These are phyloP conservation scores for Arctocebus calabarensis DNA, from an alignment of 2,797 vertebrate species.

Conservation along the genomic window DNA sequence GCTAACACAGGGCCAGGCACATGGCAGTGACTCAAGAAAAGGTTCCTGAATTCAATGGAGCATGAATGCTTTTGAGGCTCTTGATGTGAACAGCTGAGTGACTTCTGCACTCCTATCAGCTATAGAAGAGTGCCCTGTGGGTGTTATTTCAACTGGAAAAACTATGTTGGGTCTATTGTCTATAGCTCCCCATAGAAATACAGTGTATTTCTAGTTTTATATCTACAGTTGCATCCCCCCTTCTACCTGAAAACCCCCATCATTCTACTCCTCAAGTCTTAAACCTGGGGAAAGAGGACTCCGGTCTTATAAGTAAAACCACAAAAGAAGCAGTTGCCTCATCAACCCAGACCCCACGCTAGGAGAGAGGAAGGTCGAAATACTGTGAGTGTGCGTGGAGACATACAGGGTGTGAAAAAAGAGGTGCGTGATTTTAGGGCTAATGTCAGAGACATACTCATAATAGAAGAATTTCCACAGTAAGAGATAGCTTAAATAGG, in stretches of 20 bases:
- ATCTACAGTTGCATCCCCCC: background rate
- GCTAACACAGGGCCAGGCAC: background rate
- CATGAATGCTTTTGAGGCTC: background rate
- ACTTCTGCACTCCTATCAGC: background rate
- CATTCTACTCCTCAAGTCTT: background rate
- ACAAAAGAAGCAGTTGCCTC: background rate
- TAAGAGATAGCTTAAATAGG: constrained; percentile 38
- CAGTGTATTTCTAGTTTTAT: constrained; percentile 24
- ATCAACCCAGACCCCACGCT: background rate
- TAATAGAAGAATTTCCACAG: constrained; percentile 27
- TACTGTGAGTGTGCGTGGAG: background rate
- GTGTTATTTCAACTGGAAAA: background rate
- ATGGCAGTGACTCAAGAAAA: background rate
- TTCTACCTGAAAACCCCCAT: background rate
- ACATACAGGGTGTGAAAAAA: background rate
- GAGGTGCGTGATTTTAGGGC: background rate
- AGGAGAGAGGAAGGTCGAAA: background rate
- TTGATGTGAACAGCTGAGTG: background rate
- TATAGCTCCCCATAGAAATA: background rate
- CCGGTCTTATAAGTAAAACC: constrained; percentile 43
- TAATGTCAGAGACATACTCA: constrained; percentile 45
- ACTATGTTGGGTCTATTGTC: background rate
- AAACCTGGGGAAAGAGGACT: constrained; percentile 15
- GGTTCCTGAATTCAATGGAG: background rate
- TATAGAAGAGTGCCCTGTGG: background rate